Conservation (phyloP, 2,888 invertebrate species). For the Phortica magna region DNA sequence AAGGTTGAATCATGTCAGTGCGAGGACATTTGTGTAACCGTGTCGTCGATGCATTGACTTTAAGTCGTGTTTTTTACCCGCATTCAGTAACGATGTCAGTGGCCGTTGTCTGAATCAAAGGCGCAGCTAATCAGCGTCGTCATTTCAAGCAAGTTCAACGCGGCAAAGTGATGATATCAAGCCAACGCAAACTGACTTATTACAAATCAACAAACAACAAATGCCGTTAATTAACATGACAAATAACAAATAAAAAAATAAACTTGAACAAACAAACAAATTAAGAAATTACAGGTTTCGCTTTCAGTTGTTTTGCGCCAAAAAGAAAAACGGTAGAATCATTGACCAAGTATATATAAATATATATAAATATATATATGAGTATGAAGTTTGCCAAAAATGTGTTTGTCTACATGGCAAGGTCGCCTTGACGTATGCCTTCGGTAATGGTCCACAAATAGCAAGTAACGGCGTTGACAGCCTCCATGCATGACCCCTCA, state of each 20-base stretch:
- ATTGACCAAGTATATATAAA: neutral
- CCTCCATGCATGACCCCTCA: neutral
- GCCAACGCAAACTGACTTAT: neutral
- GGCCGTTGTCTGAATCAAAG: neutral
- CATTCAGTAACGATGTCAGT: neutral
- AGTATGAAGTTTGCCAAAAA: slow-evolving; percentile 4
- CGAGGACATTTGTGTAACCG: too few species aligned
- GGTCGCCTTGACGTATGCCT: neutral
- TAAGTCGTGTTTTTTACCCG: neutral
- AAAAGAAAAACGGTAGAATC: neutral
- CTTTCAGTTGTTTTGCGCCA: neutral
- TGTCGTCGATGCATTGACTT: too few species aligned
- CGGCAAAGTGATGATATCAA: neutral
- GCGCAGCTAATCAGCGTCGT: neutral
- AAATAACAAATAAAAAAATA: neutral
- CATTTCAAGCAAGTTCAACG: neutral
- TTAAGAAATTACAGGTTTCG: slow-evolving; percentile 11
- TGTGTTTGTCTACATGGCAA: slow-evolving; percentile 13
- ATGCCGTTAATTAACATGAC: slow-evolving; percentile 28
- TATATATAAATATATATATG: neutral
- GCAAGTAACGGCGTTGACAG: neutral
- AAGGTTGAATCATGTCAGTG: too few species aligned
- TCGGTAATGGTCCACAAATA: neutral
- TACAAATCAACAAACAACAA: slow-evolving; percentile 23
- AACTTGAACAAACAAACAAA: neutral